These are phyloP conservation scores for Lagopus muta DNA, from an alignment of 2,113 vertebrate genomes.

Conservation along the genomic window DNA sequence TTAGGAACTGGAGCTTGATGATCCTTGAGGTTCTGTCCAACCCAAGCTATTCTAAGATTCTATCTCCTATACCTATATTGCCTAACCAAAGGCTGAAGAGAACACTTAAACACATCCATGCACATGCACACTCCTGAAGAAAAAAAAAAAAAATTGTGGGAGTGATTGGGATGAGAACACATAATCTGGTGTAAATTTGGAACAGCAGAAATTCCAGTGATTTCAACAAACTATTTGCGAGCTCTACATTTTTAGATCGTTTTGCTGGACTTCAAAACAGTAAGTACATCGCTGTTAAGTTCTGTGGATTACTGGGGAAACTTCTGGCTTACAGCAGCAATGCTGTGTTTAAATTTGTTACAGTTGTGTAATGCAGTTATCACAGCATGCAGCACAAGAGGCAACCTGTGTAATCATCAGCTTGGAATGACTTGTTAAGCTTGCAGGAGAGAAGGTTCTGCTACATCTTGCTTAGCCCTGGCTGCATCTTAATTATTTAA, in stretches of 20 bases:
- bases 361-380: not conserved
- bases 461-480: not conserved
- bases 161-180: not conserved
- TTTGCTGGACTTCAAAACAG: not conserved
- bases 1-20: too few relatives aligned
- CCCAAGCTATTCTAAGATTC: too few relatives aligned
- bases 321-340: not conserved
- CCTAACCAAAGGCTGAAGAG: not conserved
- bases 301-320: not conserved
- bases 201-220: not conserved
- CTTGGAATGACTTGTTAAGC: fast-evolving
- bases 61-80: not conserved
- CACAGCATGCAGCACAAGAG: not conserved
- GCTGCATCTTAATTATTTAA: not conserved
- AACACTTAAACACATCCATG: not conserved
- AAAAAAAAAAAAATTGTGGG: not conserved
- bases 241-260: not conserved
- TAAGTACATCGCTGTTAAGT: not conserved
- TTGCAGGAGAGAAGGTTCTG: not conserved
- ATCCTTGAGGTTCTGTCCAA: too few relatives aligned
- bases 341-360: not conserved
- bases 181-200: not conserved
- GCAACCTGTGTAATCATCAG: not conserved
- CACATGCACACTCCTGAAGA: not conserved
- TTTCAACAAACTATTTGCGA: not conserved